Percentiles rank a stretch among this genome's conserved stretches.
phyloP scores from a whole-genome alignment of 2,113 vertebrate species.

The Onychorhynchus coronatus region DNA sequence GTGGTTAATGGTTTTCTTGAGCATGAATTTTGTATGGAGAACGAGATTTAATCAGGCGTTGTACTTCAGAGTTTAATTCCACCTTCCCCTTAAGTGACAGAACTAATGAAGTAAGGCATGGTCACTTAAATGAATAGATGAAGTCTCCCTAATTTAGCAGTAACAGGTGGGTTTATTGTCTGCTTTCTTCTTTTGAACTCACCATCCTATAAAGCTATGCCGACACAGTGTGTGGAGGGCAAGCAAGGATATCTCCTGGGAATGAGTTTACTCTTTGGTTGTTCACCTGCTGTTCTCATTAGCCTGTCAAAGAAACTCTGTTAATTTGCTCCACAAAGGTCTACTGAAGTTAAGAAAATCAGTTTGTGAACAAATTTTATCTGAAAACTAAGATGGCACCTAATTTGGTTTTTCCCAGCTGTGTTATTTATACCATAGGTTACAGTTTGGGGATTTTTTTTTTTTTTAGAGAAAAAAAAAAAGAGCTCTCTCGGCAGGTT shows the following conservation, averaged over 20 bases:
- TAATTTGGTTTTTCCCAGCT: background rate
- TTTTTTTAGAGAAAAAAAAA: background rate
- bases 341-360: background rate
- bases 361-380: background rate
- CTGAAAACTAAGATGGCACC: background rate
- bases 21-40: background rate
- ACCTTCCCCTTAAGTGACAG: conserved; percentile 20
- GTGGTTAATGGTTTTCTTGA: background rate
- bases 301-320: background rate
- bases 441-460: background rate
- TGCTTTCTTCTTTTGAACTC: conserved; percentile 12
- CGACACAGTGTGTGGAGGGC: background rate
- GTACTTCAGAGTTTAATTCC: background rate
- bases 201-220: background rate
- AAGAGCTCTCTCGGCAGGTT: background rate
- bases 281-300: conserved; percentile 14
- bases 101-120: background rate
- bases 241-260: conserved; percentile 5
- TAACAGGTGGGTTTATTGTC: background rate
- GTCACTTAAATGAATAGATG: background rate
- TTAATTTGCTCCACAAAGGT: background rate
- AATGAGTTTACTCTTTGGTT: background rate
- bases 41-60: background rate
- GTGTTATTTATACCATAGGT: background rate
- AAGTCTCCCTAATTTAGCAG: background rate